These are phyloP conservation scores for Meteorus colon DNA, from an alignment of 2,888 invertebrate species.

Conservation along the genomic window DNA sequence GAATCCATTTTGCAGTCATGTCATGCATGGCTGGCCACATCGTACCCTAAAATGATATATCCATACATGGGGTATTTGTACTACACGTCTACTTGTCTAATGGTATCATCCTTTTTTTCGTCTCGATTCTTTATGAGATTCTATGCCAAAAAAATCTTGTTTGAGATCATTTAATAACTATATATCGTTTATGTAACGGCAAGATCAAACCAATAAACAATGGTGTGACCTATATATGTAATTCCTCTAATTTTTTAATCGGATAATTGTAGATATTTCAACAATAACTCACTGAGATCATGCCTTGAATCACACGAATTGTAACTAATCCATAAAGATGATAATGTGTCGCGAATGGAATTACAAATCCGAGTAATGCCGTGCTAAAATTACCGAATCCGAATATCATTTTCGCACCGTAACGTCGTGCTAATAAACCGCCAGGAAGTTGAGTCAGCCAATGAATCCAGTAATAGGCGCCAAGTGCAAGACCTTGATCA, in stretches of 20 bases:
- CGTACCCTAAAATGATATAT: conserved; percentile 74
- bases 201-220: no score
- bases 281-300: conserved; percentile 78
- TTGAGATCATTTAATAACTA: no score
- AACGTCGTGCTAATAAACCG: conserved; percentile 80
- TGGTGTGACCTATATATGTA: no score
- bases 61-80: not conserved
- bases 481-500: conserved; percentile 79
- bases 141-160: no score
- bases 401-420: conserved; percentile 83
- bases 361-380: conserved; percentile 79
- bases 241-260: not conserved
- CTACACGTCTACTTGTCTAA: not conserved
- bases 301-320: conserved; percentile 80
- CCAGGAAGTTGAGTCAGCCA: conserved; percentile 84
- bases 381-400: conserved; percentile 80
- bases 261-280: not conserved
- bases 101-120: no score
- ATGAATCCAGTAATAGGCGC: conserved; percentile 84
- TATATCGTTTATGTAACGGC: no score
- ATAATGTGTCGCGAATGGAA: conserved; percentile 79
- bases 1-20: conserved; percentile 88
- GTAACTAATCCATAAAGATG: conserved; percentile 77
- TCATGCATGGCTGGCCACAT: conserved; percentile 87
- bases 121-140: no score